Base-by-base conservation (phyloP, 2,888 invertebrate species). In the Dyspetes luteomarginatus region DNA sequence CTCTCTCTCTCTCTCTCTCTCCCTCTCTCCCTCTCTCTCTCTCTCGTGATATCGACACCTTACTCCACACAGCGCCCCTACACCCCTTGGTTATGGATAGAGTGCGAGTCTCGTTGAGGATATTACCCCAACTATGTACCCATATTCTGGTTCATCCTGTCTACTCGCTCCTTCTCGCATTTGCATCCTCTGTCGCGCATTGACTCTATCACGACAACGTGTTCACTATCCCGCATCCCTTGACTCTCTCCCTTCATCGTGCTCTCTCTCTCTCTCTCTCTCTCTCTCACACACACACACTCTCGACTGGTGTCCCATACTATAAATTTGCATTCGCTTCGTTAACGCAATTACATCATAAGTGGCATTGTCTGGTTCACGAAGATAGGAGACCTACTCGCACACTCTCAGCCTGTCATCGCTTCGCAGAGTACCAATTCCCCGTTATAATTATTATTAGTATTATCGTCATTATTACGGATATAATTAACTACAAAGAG, bases 191-290 rank as follows among this genome's bases (percentile, higher is more conserved):
- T 48, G 28, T 68, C 72, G 68, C 69, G 72, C 68, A 72, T 76
- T 68, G 82, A 76, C 79, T 73, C 78, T 72, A 78, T 60, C 68
- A 81, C 75, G 81, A 83, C 76, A 82, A 77, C 82, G 78, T 78
- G 69, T 83, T 76, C 76, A 64, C 68, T 52, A 28, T 73, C 36
- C 7, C 76, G 78, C 71, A 69, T 67, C 76, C 56, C n/a, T 71
- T 58, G 55, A 19, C 56, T 50, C 76, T 56, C 58, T 52, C 69
- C 43, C 52, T 30, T n/a, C 65, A 45, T 43, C 72, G 48, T 56
- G 67, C 43, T 26, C 50, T 36, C 19, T 68, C 56, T 43, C 72
- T 48, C 76, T 45, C 30, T 58, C 56, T 15, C 77, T 28, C 67
- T 30, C 17, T 22, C 52, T 36, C 55, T 58, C 45, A 52, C 28